Evolutionary conservation across 2,113 vertebrate genomes (phyloP), one percentile per base, ranked within the genome.

Genomic region (Alosa alosa): DNA sequence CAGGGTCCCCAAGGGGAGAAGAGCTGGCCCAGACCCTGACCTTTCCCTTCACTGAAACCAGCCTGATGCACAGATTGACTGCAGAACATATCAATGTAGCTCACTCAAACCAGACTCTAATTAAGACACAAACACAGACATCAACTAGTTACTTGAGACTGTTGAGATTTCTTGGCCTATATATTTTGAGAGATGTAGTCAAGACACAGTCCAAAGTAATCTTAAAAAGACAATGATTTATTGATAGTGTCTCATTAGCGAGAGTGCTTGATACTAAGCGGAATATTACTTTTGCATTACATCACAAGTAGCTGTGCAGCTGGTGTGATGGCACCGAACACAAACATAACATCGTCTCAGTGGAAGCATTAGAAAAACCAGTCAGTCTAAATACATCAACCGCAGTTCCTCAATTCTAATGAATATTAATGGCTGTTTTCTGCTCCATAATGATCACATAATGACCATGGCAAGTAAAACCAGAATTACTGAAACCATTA

Each of bases 391-490:
- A 94, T 94, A 93, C 93, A 93, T 90, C 92, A 78, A 78, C 90
- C 89, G 90, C 91, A 89, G 87, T 90, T 92, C 91, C 92, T 90
- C 93, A 93, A 93, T 94, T 93, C 93, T 94, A 94, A 94, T 94
- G 93, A 94, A 94, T 94, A 94, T 94, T 94, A 94, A 94, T 94
- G 93, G 92, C 90, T 94, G 94, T 93, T 94, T 93, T 92, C 87
- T 94, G 93, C 92, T 92, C 93, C 93, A 93, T 94, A 94, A 94
- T 94, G 93, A 92, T 94, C 92, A 91, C 93, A 92, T 94, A 92
- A 94, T 94, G 94, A 93, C 92, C 91, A 91, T 87, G 93, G 93
- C 93, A 93, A 94, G 94, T 94, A 94, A 94, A 94, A 89, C 91
- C 92, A 91, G 93, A 91, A 90, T 92, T 91, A 89, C 92, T 93